Evolutionary conservation across 2,797 vertebrate species (phyloP).

Genomic region (Enteromius mattozi): DNA sequence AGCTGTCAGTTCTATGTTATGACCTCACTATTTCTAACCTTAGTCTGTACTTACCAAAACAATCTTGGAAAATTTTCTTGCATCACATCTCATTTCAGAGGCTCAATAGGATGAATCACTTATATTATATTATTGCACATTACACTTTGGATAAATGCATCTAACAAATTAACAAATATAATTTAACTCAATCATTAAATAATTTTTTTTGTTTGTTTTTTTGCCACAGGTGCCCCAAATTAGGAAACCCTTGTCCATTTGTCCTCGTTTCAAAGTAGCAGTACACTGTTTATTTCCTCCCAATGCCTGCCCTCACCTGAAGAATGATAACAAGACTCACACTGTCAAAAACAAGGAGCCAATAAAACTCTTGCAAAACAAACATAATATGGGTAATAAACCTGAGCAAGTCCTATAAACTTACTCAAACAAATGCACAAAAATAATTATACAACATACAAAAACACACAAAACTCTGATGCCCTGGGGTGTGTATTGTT

Average conservation of each 20-base stretch:
- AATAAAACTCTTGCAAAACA: constrained; percentile 28
- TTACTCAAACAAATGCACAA: background rate
- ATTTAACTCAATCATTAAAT: background rate
- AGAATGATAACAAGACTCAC: background rate
- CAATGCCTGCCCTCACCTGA: background rate
- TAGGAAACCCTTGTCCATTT: background rate
- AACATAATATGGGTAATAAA: constrained; percentile 23
- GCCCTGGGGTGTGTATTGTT: background rate
- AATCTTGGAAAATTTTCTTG: background rate
- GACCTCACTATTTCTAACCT: background rate
- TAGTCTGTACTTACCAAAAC: background rate
- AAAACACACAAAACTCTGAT: background rate
- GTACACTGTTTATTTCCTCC: background rate
- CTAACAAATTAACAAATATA: background rate
- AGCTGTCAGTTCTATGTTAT: background rate
- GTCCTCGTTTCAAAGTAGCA: background rate
- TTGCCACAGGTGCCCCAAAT: background rate
- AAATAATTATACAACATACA: background rate
- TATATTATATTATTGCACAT: background rate
- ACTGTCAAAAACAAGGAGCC: constrained; percentile 14
- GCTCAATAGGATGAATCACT: background rate
- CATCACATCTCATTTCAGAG: background rate
- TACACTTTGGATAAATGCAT: background rate
- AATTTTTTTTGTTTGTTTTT: background rate
- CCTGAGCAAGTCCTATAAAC: constrained; percentile 4